Conservation (phyloP, 2,113 vertebrate species). For the Neogobius melanostomus region DNA sequence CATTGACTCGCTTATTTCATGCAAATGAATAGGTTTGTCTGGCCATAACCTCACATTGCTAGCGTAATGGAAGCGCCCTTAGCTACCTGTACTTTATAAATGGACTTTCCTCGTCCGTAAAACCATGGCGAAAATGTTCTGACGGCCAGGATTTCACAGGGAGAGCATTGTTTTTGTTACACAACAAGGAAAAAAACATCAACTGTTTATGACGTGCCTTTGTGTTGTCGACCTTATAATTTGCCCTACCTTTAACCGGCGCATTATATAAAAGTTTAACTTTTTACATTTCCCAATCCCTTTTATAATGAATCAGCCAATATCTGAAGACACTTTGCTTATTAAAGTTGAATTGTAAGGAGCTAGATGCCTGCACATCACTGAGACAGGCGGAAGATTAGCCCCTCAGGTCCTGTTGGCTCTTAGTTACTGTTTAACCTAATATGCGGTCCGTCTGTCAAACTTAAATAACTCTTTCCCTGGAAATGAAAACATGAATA, state of each 20-base stretch:
- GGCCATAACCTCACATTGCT: conserved; percentile 46
- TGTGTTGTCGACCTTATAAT: not conserved
- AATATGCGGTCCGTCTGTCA: conserved; percentile 45
- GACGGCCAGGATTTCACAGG: conserved; percentile 30
- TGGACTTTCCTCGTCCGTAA: conserved; percentile 21
- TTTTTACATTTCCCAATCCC: not conserved
- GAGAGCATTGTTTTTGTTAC: not conserved
- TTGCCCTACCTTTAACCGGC: not conserved
- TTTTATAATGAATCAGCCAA: not conserved
- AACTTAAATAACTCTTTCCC: conserved; percentile 39
- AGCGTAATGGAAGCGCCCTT: conserved; percentile 66
- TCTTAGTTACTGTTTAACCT: conserved; percentile 45
- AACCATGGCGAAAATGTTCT: conserved; percentile 40
- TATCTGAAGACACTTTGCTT: not conserved
- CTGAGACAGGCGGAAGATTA: conserved; percentile 19
- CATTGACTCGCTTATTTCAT: conserved; percentile 56
- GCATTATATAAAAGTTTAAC: not conserved
- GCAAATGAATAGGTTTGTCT: conserved; percentile 53
- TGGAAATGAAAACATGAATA: conserved; percentile 81
- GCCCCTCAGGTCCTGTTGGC: conserved; percentile 25
- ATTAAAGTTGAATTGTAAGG: conserved; percentile 10
- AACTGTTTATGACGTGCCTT: conserved; percentile 4
- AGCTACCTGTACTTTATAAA: conserved; percentile 45
- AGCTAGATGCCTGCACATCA: conserved; percentile 11
- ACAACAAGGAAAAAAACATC: not conserved